Base-by-base conservation (phyloP, 2,888 invertebrate species). In the Crocallis elinguaria region DNA sequence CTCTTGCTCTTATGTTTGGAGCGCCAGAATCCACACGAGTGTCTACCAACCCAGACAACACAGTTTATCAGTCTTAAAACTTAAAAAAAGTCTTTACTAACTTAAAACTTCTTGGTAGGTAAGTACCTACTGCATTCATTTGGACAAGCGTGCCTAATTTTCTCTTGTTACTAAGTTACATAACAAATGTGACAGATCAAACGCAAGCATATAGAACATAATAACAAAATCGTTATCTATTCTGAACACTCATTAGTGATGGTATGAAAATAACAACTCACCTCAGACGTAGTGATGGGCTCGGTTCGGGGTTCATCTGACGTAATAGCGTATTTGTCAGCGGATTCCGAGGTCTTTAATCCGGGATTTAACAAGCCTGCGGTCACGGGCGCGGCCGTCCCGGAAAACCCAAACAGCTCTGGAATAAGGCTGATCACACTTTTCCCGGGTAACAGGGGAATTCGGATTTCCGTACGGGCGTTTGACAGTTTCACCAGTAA, bases 401-500 rank as follows among this genome's bases (percentile, higher is more conserved):
- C 57, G 1, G 66, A 60, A 8, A 66, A 61, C 3, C 71, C 73
- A 14, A 80, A 61, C 23, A 79, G 64, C 17, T 68, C 77, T 23
- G 82, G 73, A 8, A 81, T 71, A 3, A 73, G 68, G 30, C 70
- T 79, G n/a, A 82, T 63, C 1, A 75, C 68, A 35, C 69, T 74
- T 51, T 72, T 68, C n/a, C 69, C 73, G 0, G 77, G 73, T 9
- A 81, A 44, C 0, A 82, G 55, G 0, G 66, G 50, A 3, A 57
- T 46, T 49, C 67, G 60, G 17, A 69, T 69, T n/a, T 68, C 75
- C 0, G 67, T 58, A 7, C 62, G 61, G 5, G 70, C 71, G 25
- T 73, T 72, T 6, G 67, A 68, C 0, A 45, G 29, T 12, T 36
- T 30, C 8, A 32, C n/a, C 11, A 74, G 57, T 63, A 69, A 12